Evolutionary conservation across 2,113 vertebrate species (phyloP).

Genomic region (Ammodytes marinus): DNA sequence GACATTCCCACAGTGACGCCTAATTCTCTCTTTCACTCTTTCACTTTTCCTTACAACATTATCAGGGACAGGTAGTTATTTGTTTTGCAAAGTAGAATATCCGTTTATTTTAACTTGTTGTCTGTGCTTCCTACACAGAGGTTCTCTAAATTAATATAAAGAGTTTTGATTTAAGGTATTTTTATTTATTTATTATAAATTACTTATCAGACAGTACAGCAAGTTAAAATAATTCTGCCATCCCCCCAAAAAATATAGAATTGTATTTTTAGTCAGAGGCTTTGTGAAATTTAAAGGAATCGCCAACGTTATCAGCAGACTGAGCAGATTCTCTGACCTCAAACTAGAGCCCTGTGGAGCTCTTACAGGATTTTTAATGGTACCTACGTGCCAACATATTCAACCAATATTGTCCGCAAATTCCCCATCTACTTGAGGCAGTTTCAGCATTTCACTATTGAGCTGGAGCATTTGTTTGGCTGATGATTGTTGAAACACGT

Average conservation of each 20-base stretch:
- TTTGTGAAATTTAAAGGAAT: conserved; percentile 19
- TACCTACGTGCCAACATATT: conserved; percentile 13
- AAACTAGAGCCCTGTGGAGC: conserved; percentile 22
- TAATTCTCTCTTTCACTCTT: not conserved
- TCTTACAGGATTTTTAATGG: conserved; percentile 19
- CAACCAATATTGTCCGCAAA: conserved; percentile 25
- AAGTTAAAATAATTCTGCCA: not conserved
- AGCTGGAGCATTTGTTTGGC: conserved; percentile 14
- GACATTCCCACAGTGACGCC: not conserved
- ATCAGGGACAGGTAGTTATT: not conserved
- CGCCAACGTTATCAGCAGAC: conserved; percentile 5
- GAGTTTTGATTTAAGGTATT: not conserved
- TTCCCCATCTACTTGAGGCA: conserved; percentile 18
- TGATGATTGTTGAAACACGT: conserved; percentile 1
- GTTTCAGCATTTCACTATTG: conserved; percentile 32
- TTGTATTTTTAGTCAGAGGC: conserved; percentile 22
- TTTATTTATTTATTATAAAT: too few relatives aligned
- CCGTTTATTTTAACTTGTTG: not conserved
- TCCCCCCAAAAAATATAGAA: not conserved
- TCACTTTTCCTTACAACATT: not conserved
- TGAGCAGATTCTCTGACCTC: conserved; percentile 29
- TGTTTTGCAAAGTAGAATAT: not conserved
- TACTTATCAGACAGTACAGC: too few relatives aligned
- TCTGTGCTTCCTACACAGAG: not conserved
- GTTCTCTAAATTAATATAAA: not conserved